Evolutionary conservation across 2,113 vertebrate genomes (phyloP), one percentile per base, ranked within the genome.

Genomic region (Mastomys coucha): DNA sequence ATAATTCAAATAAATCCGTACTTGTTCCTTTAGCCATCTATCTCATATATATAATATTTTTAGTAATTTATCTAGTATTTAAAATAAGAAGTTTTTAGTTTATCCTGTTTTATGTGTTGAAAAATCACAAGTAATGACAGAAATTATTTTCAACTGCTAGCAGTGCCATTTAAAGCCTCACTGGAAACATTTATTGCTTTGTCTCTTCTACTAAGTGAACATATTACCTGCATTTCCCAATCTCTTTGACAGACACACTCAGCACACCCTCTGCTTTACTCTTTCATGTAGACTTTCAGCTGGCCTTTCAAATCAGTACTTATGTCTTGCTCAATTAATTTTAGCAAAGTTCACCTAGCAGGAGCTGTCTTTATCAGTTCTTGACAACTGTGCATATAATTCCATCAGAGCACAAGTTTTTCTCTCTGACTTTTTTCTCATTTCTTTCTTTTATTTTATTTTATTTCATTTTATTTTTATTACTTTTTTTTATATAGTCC

Each of bases 301-400:
- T 98, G 95, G 92, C 85, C 96, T 98, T 98, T 97, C 89, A 97
- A 97, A 96, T 5, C 39, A 91, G 89, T 93, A 95, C 95, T 94
- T 96, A 24, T 31, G 67, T 91, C 89, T 93, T 96, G 80, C 76
- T 98, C 96, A 97, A 97, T 98, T 98, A 98, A 98, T 98, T 97
- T 98, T 69, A 0, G 65, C 73, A 96, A 95, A 97, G 94, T 97
- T 98, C 73, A 88, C 88, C 94, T 97, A 96, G 91, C 88, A 97
- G 85, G 92, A 60, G 70, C 1, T 78, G 60, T 97, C 91, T 98
- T 94, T 95, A 97, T 96, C 84, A 97, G 13, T 63, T 95, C 36
- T 92, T 95, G 51, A 96, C 63, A 97, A 93, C 67, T 65, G 24
- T 93, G 95, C 88, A 72, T 95, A 49, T 95, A 84, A 88, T 97